These are phyloP conservation scores for Agriopis leucophaearia DNA, from an alignment of 2,888 invertebrate species.

Conservation along the genomic window DNA sequence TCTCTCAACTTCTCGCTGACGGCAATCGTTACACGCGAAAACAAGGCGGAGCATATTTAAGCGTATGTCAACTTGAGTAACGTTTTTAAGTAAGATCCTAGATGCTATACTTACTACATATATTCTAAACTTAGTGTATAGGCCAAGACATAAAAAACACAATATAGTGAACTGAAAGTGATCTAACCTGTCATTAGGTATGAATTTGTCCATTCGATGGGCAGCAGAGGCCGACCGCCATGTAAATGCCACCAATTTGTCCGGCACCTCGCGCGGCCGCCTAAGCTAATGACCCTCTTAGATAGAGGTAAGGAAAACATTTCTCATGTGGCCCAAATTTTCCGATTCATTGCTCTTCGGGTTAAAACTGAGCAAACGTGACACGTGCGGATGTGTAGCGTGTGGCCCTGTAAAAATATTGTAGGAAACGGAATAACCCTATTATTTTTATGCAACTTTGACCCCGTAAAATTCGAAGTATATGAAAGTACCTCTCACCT, in stretches of 20 bases:
- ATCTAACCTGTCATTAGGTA: slow-evolving; percentile 56
- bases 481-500: no score
- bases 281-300: slow-evolving; percentile 63
- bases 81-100: no score
- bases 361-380: slow-evolving; percentile 6
- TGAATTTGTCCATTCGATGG: slow-evolving; percentile 56
- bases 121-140: no score
- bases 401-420: background rate
- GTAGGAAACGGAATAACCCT: no score
- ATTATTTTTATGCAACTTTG: no score
- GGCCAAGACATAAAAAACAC: background rate
- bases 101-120: no score
- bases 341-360: slow-evolving; percentile 39
- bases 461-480: no score
- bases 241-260: slow-evolving; percentile 69
- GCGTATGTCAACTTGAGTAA: no score
- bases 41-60: no score
- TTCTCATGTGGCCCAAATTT: slow-evolving; percentile 49
- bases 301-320: slow-evolving; percentile 55
- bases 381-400: background rate
- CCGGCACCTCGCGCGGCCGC: slow-evolving; percentile 51
- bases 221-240: slow-evolving; percentile 54
- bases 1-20: no score
- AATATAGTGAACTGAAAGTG: background rate
- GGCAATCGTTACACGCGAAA: no score